Evolutionary conservation across 2,888 invertebrate species (phyloP).

Genomic region (Acrocyrtus sp.): DNA sequence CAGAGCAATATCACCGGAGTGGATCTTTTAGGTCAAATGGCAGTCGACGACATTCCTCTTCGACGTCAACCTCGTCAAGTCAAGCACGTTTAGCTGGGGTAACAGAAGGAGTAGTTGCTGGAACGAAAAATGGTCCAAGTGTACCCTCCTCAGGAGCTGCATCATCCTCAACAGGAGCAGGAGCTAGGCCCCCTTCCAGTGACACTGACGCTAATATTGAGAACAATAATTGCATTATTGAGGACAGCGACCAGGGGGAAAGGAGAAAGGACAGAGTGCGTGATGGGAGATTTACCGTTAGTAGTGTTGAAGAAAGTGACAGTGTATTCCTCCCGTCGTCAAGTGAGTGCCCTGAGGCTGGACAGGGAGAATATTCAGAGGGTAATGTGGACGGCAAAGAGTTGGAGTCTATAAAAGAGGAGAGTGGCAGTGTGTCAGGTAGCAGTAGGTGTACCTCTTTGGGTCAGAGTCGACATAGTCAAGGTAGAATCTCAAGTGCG

Average conservation of each 20-base stretch:
- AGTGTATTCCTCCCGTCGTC: slow-evolving; percentile 28
- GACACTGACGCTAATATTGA: slow-evolving; percentile 45
- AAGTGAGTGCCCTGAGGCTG: background rate
- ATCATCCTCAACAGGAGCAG: slow-evolving; percentile 24
- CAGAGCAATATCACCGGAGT: too few species aligned
- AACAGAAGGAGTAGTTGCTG: slow-evolving; percentile 27
- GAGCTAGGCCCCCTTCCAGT: slow-evolving; percentile 6
- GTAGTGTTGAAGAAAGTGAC: slow-evolving; percentile 50
- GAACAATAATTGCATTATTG: slow-evolving; percentile 44
- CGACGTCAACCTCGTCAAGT: too few species aligned
- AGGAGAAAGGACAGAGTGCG: slow-evolving; percentile 19
- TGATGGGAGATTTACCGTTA: slow-evolving; percentile 51
- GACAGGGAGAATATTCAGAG: slow-evolving; percentile 15
- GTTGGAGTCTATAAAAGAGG: slow-evolving; percentile 60
- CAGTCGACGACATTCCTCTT: slow-evolving; percentile 37
- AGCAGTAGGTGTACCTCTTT: slow-evolving; percentile 52
- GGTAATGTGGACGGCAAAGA: slow-evolving; percentile 56
- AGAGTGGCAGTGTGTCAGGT: slow-evolving; percentile 48
- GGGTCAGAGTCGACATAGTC: slow-evolving; percentile 53
- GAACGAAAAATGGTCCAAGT: slow-evolving; percentile 49
- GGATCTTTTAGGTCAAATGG: too few species aligned
- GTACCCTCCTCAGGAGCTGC: slow-evolving; percentile 18
- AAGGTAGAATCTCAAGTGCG: slow-evolving; percentile 48
- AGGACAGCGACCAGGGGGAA: slow-evolving; percentile 7
- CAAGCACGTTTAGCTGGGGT: slow-evolving; percentile 29